phyloP scores from a whole-genome alignment of 2,797 vertebrate genomes.

The Aldrovandia affinis region DNA sequence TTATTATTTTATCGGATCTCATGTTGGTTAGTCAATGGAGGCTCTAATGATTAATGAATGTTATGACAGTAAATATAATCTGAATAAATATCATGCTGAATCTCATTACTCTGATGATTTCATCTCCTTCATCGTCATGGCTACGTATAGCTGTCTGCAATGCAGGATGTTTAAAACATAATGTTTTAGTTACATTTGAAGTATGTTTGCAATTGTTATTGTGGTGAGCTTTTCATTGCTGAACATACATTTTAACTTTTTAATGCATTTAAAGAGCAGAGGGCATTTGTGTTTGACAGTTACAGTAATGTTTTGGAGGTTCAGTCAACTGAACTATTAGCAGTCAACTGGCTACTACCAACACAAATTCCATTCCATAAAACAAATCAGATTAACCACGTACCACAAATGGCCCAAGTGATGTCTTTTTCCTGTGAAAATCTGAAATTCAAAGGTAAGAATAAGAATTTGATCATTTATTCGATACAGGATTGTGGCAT shows the following conservation, averaged over 20 bases:
- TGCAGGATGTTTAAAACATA: slow-evolving; percentile 13
- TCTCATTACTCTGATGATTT: slow-evolving; percentile 17
- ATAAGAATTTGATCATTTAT: slow-evolving; percentile 10
- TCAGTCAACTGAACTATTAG: not conserved
- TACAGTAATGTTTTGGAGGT: not conserved
- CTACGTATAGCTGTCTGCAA: not conserved
- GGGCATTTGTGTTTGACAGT: not conserved
- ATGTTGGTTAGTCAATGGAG: not conserved
- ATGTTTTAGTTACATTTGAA: not conserved
- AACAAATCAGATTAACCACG: not conserved
- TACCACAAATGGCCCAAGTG: slow-evolving; percentile 18
- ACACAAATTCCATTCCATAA: not conserved
- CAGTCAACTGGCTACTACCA: not conserved
- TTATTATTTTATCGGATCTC: not conserved
- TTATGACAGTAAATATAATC: slow-evolving; percentile 3
- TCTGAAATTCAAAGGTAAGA: slow-evolving; percentile 21
- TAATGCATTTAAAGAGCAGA: not conserved
- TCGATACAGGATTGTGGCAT: not conserved
- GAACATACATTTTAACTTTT: too few relatives aligned
- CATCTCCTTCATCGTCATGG: not conserved
- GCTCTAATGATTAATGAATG: not conserved
- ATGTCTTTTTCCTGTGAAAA: slow-evolving; percentile 20
- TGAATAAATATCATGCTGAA: not conserved
- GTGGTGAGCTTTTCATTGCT: not conserved
- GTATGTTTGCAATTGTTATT: slow-evolving; percentile 10